These are phyloP conservation scores for Drosophila navojoa DNA, from an alignment of 1,140 invertebrate species.

Conservation along the genomic window DNA sequence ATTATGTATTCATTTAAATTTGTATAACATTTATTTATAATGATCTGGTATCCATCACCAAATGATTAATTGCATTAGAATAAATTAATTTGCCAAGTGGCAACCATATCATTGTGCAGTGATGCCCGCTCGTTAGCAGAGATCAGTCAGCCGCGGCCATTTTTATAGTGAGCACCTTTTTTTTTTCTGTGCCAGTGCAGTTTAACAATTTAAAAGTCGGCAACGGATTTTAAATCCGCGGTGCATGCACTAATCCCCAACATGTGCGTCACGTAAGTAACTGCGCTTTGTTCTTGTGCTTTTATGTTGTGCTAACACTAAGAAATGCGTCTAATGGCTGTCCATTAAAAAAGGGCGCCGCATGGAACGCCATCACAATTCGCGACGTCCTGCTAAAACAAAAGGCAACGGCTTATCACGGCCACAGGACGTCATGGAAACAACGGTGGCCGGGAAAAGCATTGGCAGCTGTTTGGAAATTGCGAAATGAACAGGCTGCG, in stretches of 20 bases:
- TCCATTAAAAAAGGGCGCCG: conserved; percentile 22
- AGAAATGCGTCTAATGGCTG: conserved; percentile 24
- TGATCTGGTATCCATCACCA: too few relatives aligned
- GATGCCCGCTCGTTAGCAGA: background rate
- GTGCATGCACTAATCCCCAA: background rate
- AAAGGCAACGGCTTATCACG: conserved; percentile 72
- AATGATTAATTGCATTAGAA: background rate
- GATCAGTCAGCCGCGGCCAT: background rate
- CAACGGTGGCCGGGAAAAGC: conserved; percentile 6
- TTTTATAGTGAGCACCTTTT: background rate
- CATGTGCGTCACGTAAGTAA: conserved; percentile 18
- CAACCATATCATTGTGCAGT: too few relatives aligned
- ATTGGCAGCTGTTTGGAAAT: conserved; percentile 42
- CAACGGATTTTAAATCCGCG: background rate
- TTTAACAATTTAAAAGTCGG: background rate
- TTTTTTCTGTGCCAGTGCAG: background rate
- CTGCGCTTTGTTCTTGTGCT: conserved; percentile 11
- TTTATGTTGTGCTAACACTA: conserved; percentile 18
- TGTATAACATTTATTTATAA: too few relatives aligned
- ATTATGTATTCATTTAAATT: background rate
- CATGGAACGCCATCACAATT: conserved; percentile 11
- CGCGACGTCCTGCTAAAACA: conserved; percentile 14
- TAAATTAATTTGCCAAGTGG: background rate
- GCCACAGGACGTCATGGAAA: conserved; percentile 33
- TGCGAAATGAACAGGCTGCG: conserved; percentile 39